A percentile compares a stretch with the other conserved stretches of the same genome.
phyloP scores from a whole-genome alignment of 2,888 invertebrate genomes.

The Archips xylosteana region DNA sequence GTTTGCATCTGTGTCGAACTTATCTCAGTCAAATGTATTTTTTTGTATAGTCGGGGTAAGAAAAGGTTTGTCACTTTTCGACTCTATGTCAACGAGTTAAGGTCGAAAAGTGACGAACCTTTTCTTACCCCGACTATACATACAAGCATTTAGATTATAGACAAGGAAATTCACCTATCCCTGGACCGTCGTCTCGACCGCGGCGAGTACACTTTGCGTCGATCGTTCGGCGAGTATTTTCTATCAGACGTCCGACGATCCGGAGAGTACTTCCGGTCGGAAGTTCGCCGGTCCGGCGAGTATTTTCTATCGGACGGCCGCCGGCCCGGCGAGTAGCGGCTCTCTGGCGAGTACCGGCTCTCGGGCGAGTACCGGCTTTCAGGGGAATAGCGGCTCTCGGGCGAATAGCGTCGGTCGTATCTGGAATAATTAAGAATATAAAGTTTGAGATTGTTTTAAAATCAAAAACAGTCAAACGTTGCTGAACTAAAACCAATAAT shows the following conservation, averaged over 20 bases:
- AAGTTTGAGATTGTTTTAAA: too few species aligned
- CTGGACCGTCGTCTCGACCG: slow-evolving; percentile 66
- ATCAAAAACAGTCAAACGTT: too few species aligned
- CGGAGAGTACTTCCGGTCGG: slow-evolving; percentile 60
- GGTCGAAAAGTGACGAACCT: too few species aligned
- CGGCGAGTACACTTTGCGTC: slow-evolving; percentile 64
- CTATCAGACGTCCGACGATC: slow-evolving; percentile 62
- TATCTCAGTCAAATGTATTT: too few species aligned
- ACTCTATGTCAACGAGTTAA: too few species aligned
- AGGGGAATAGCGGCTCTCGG: slow-evolving; percentile 67
- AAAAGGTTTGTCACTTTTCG: too few species aligned
- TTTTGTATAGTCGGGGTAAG: too few species aligned
- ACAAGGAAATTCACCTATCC: slow-evolving; percentile 59
- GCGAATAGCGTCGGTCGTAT: slow-evolving; percentile 75
- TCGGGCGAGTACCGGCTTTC: slow-evolving; percentile 82
- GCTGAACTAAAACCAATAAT: too few species aligned
- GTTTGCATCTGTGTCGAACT: too few species aligned
- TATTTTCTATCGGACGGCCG: slow-evolving; percentile 72
- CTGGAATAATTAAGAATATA: slow-evolving; percentile 46
- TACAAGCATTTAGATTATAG: background rate
- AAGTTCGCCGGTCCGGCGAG: slow-evolving; percentile 63
- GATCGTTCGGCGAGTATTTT: slow-evolving; percentile 71
- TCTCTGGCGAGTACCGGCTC: slow-evolving; percentile 85
- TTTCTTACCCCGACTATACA: too few species aligned
- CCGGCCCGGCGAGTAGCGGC: slow-evolving; percentile 74